Conservation (phyloP, 1,140 invertebrate species). For the Lysiphlebus fabarum region DNA sequence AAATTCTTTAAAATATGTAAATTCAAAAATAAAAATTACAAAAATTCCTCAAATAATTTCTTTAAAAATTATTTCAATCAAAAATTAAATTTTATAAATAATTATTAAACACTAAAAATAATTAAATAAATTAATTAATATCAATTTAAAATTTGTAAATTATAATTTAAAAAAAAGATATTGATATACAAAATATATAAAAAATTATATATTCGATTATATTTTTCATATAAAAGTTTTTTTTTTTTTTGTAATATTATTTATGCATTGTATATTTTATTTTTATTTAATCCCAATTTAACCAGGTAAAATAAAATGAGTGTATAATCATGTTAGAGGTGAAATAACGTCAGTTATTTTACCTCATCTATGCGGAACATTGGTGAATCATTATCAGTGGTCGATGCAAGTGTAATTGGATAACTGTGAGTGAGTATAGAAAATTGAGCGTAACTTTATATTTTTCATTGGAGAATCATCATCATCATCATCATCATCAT, state of each 20-base stretch:
- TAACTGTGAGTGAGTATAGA: conserved; percentile 27
- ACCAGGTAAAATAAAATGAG: conserved; percentile 6
- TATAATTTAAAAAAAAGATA: no score
- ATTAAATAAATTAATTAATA: no score
- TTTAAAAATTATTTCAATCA: no score
- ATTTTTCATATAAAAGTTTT: no score
- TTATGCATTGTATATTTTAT: neutral
- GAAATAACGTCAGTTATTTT: conserved; percentile 21
- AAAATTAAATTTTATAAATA: no score
- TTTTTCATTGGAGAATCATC: neutral
- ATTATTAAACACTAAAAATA: no score
- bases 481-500: no score
- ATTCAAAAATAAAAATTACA: no score
- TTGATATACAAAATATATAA: no score
- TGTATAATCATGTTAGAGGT: conserved; percentile 3
- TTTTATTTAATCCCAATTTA: conserved; percentile 7
- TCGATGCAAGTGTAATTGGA: conserved; percentile 27
- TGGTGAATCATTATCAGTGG: conserved; percentile 21
- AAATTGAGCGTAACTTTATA: conserved; percentile 28
- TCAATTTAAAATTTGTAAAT: no score
- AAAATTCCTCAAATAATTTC: no score
- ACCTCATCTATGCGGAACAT: conserved; percentile 19
- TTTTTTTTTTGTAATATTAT: neutral
- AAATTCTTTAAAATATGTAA: neutral
- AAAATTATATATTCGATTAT: no score